phyloP scores from a whole-genome alignment of 2,113 vertebrate genomes.

The Salvelinus namaycush region DNA sequence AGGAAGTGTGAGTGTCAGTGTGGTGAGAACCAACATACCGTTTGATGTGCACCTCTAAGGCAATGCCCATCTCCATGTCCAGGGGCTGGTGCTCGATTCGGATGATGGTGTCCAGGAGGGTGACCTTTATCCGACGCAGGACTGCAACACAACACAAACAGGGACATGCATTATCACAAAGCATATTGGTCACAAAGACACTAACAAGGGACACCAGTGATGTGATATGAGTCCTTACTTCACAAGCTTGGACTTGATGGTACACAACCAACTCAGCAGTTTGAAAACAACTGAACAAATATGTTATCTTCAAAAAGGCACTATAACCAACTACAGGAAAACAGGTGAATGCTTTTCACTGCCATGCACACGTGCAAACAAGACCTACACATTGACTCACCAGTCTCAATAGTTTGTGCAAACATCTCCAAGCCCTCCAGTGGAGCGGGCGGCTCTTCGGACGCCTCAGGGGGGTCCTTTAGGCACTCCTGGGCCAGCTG shows the following conservation, averaged over 20 bases:
- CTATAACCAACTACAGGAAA: background rate
- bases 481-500: slow-evolving; percentile 92
- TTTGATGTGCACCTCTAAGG: slow-evolving; percentile 87
- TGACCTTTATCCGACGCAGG: slow-evolving; percentile 88
- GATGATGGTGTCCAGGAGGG: slow-evolving; percentile 86
- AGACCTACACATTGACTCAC: slow-evolving; percentile 58
- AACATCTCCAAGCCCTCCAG: slow-evolving; percentile 94
- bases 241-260: too few relatives aligned
- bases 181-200: too few relatives aligned
- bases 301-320: too few relatives aligned
- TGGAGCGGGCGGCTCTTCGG: slow-evolving; percentile 84
- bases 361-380: too few relatives aligned
- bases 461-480: slow-evolving; percentile 83
- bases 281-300: too few relatives aligned
- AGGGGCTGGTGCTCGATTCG: slow-evolving; percentile 82
- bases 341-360: background rate
- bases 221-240: too few relatives aligned
- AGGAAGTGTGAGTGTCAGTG: too few relatives aligned
- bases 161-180: slow-evolving; percentile 18
- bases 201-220: too few relatives aligned
- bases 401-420: slow-evolving; percentile 91
- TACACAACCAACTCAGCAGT: too few relatives aligned
- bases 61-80: slow-evolving; percentile 69
- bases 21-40: slow-evolving; percentile 65
- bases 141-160: slow-evolving; percentile 66